Evolutionary conservation across 2,888 invertebrate species (phyloP), one percentile per base, ranked within the genome.

Genomic region (Lissonota sp.): DNA sequence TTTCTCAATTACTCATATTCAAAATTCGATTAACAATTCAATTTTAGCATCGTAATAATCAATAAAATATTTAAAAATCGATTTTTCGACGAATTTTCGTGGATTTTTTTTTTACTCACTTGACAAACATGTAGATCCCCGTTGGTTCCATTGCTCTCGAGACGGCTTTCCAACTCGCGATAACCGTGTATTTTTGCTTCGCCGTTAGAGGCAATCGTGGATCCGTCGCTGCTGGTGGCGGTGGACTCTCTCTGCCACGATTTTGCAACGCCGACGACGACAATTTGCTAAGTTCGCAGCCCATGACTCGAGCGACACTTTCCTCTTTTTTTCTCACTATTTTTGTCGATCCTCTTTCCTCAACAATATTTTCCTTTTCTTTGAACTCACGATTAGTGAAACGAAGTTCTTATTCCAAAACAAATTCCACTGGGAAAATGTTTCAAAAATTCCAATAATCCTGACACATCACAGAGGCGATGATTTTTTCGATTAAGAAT

Each of bases 131-230:
- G 93, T 95, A 96, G 86, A 97, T 95, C 67, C 98, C 98, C 60
- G 98, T 98, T 73, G 96, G 95, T 93, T 97, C 97, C 95, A 98
- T 96, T 10, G 97, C 97, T 84, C 98, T 94, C 84, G 96, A 96
- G 87, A 98, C 98, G 40, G 97, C 98, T 90, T 97, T 97, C 98
- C 98, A 98, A 8, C 97, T 97, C 1, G 98, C 97, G 84, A 97
- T 94, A 94, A 98, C 97, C 86, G 95, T 96, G 93, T 97, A 98
- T 93, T 96, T 97, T 94, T 98, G 97, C 90, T 96, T 96, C 16
- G 97, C 97, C 0, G 96, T 97, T 79, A 98, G 94, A 0, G 97
- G 97, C 82, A 97, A 94, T 87, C 96, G 93, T 0, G 97, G 96
- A 91, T 98, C 97, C 44, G 95, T 95, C 42, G 95, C 94, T 4